Base-by-base conservation (phyloP, 2,888 invertebrate genomes). In the Drosophila nigricruria region DNA sequence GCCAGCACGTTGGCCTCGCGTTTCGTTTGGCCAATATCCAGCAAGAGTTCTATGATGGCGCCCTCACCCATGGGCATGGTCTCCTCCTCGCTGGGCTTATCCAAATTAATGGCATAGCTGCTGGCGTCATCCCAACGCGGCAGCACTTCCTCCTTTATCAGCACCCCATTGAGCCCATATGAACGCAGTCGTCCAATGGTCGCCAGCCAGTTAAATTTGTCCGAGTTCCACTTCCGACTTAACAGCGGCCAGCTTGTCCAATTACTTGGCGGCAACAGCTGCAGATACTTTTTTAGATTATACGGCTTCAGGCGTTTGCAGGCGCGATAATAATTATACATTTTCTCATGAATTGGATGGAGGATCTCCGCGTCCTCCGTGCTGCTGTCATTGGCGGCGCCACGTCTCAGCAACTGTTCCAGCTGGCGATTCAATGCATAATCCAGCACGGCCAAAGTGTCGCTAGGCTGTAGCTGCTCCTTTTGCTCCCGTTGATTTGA, bases 111-210 rank as follows among this genome's bases (percentile, higher is more conserved):
- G 32, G 88, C 89, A 52, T 91, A 90, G 10, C 81, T 81, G 52
- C 77, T 73, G 1, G 92, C 75, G 27, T 92, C 92, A 71, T 92
- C 92, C 92, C 92, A 92, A 1, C 91, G 81, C 0, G 92, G 92
- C 74, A 91, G 65, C 10, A 92, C 82, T 18, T 91, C 88, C 58
- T 91, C 92, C 50, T 89, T 88, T 2, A 92, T 75, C 52, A 92
- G 71, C 4, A 92, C 90, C 0, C 91, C 89, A 57, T 91, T 91
- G 1, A 91, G 61, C 0, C 92, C 91, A 40, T 91, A 90, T 10
- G 85, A 71, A 6, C 91, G 81, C 36, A 92, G 27, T 23, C 90
- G 79, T 12, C 92, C 92, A 14, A 92, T 73, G 1, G 91, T 82
- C 23, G 79, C 70, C 45, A 92, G 63, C 92, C 92, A 92, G 65